These are phyloP conservation scores for Telmatherina bonti DNA, from an alignment of 2,797 vertebrate genomes.

Conservation along the genomic window DNA sequence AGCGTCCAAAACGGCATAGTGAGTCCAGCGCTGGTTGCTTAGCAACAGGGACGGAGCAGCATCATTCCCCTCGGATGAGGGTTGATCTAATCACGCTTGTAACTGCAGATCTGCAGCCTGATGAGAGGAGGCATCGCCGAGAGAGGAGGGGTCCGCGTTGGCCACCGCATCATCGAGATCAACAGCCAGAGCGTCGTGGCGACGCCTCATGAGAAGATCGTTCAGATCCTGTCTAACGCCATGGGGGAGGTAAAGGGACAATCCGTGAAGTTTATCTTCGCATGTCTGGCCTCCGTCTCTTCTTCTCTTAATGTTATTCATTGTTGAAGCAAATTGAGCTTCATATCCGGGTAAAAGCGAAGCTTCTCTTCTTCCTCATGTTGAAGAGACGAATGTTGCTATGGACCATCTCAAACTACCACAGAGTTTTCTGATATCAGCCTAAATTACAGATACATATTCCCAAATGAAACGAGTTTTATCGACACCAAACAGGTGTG, in stretches of 20 bases:
- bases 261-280: background rate
- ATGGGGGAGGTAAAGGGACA: constrained; percentile 88
- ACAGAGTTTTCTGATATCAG: no score
- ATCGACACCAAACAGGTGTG: no score
- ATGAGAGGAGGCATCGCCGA: constrained; percentile 98
- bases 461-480: no score
- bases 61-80: no score
- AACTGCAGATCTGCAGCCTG: constrained; percentile 93
- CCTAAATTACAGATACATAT: no score
- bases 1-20: constrained; percentile 98
- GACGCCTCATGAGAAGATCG: constrained; percentile 97
- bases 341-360: no score
- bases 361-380: no score
- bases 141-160: constrained; percentile 93
- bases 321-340: no score
- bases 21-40: constrained; percentile 70
- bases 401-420: no score
- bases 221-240: constrained; percentile 95
- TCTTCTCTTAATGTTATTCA: no score
- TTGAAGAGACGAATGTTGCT: no score
- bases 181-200: constrained; percentile 96
- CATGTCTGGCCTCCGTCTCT: no score
- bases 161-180: constrained; percentile 97
- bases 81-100: background rate
- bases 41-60: background rate